Conservation (phyloP, 2,113 vertebrate genomes). For the Thalassarche chlororhynchos region DNA sequence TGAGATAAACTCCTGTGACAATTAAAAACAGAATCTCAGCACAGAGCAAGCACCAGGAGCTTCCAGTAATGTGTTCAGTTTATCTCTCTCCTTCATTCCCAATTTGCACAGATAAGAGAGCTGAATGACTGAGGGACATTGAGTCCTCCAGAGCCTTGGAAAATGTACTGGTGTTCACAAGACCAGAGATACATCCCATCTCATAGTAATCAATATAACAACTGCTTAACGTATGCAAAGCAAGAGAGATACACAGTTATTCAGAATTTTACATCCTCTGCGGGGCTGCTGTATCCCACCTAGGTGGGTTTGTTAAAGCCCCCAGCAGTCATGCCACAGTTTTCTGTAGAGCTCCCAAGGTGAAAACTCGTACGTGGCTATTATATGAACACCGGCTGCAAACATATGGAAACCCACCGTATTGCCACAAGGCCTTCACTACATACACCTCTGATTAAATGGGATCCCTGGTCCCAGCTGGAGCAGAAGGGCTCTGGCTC, state of each 20-base stretch:
- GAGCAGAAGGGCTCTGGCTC: not conserved
- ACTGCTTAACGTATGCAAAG: not conserved
- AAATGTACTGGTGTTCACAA: not conserved
- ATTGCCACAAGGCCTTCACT: not conserved
- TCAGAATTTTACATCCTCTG: not conserved
- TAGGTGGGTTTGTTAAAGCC: not conserved
- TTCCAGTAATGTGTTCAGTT: not conserved
- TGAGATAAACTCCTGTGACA: not conserved
- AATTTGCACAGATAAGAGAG: not conserved
- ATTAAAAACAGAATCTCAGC: not conserved
- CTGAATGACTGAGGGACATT: not conserved
- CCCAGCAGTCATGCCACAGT: not conserved
- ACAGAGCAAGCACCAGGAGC: not conserved
- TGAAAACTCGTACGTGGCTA: not conserved
- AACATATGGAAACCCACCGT: not conserved
- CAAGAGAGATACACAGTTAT: not conserved
- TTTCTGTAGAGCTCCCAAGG: not conserved
- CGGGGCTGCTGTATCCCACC: not conserved
- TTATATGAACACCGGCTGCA: not conserved
- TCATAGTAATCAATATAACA: rapidly evolving
- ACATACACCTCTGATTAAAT: not conserved
- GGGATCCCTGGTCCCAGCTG: not conserved
- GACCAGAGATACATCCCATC: not conserved
- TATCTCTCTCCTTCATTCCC: not conserved
- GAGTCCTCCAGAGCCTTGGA: not conserved